Evolutionary conservation across 2,797 vertebrate genomes (phyloP), one percentile per base, ranked within the genome.

Genomic region (Parauchenoglanis punctatus): DNA sequence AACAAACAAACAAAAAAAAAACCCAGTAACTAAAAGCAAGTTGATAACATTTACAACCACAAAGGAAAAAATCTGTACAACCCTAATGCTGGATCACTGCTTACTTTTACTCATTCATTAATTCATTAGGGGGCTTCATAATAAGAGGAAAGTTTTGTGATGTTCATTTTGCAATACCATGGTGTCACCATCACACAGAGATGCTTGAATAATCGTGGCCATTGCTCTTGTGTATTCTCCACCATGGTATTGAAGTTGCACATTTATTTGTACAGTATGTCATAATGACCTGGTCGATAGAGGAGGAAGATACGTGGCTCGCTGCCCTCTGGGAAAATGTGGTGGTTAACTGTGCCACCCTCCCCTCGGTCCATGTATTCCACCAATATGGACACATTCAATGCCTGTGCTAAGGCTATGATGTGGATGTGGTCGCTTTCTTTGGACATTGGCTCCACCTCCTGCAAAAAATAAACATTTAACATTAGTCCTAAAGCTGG

Each of bases 381-480:
- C 95, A 99, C 98, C 93, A 97, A 95, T 93, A 99, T 97, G 91
- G 97, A 95, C 84, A 98, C 96, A 63, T 96, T 94, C 89, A 99
- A 94, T 61, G 97, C 98, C 95, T 98, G 96, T 35, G 98, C 97
- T 91, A 99, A 95, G 11, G 98, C 97, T 89, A 99, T 98, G 96
- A 99, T 97, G 96, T 99, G 98, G 95, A 99, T 99, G 93, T 99
- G 98, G 94, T 99, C 97, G 1, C 98, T 98, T 93, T 98, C 98
- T 95, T 98, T 98, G 87, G 97, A 97, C 98, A 98, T 99, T 73
- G 98, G 98, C 89, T 99, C 98, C 76, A 99, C 98, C 89, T 99
- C 98, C 98, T 99, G 91, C 12, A 2, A 1, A 20, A 4, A 3
- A 63, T 2, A 25, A 31, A 77, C 1, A 56, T 15, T 63, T 40